A percentile compares a stretch with the other conserved stretches of the same genome.
These are phyloP conservation scores for Agrochola circellaris DNA, from an alignment of 2,888 invertebrate genomes.

Conservation along the genomic window DNA sequence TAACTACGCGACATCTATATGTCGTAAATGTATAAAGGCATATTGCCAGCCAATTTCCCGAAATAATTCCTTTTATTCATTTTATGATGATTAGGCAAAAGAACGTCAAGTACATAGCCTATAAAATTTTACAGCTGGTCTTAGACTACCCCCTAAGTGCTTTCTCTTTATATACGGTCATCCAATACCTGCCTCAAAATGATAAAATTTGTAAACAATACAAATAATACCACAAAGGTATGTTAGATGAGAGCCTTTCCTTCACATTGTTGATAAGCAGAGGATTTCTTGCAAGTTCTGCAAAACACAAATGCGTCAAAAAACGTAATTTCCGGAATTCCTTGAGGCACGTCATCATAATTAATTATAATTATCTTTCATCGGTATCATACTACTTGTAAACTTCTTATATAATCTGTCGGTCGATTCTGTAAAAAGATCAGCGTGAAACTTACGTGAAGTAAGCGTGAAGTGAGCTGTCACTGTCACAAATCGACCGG, in stretches of 20 bases:
- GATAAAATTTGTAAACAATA: not conserved
- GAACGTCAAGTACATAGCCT: not conserved
- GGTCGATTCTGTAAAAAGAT: too few species aligned
- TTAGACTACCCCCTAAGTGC: not conserved
- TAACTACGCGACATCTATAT: too few species aligned
- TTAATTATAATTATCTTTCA: not conserved
- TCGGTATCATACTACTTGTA: not conserved
- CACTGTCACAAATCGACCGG: too few species aligned
- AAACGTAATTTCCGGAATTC: not conserved
- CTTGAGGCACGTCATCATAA: not conserved
- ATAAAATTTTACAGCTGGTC: not conserved
- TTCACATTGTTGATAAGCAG: not conserved
- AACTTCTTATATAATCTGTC: constrained; percentile 9
- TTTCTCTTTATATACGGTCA: not conserved
- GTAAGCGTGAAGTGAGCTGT: too few species aligned
- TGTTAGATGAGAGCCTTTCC: too few species aligned
- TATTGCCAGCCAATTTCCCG: not conserved
- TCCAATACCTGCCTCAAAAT: not conserved
- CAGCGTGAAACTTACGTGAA: too few species aligned
- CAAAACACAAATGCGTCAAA: not conserved
- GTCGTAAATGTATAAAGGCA: not conserved
- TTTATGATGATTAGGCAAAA: too few species aligned
- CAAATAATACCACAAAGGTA: not conserved
- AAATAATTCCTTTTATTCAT: not conserved
- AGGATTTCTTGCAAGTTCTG: too few species aligned